Evolutionary conservation across 2,888 invertebrate species (phyloP), one percentile per base, ranked within the genome.

Genomic region (Lysandra coridon): DNA sequence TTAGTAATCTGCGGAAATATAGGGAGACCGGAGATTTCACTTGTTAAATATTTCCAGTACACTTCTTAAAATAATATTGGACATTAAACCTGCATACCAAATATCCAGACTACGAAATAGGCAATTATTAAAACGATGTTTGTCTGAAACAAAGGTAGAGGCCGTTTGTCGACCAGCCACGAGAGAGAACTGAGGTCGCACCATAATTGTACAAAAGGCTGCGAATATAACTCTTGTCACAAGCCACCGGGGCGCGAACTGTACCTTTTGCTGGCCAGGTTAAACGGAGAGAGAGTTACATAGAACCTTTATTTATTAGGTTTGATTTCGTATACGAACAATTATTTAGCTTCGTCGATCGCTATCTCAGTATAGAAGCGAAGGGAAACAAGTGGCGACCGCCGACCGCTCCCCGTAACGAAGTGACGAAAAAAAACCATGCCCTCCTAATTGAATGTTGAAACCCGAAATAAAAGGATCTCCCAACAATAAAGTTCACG

Each of bases 401-500:
- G 69, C 33, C 37, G 23, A 23, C 23, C 23, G 23, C 23, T 4
- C 33, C 14, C 69, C 69, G 33, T 33, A 33, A 69, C 69, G 33
- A 33, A 69, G 69, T 33, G 33, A 69, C 14, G 69, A 33, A 76
- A 76, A 76, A 53, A 53, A 53, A 33, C 76, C 76, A 74, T 73
- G 73, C 73, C 75, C 75, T 57, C 53, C 53, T 57, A 76, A 76
- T 76, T 76, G 57, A 76, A 69, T 69, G 69, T 69, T 69, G 69
- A 76, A 76, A 33, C 49, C 53, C 76, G 53, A 76, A 76, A 76
- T 76, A 76, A 76, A 76, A 76, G 76, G 57, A 57, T 30, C 76
- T 53, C 76, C 23, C 76, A 30, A 76, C 76, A 76, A 76, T 76
- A 57, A 76, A 76, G 76, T 57, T 76, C 49, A 76, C 76, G 76